A percentile compares a stretch with the other conserved stretches of the same genome.
Conservation (phyloP, 2,797 vertebrate species). For the Sebastes matsubarae region DNA sequence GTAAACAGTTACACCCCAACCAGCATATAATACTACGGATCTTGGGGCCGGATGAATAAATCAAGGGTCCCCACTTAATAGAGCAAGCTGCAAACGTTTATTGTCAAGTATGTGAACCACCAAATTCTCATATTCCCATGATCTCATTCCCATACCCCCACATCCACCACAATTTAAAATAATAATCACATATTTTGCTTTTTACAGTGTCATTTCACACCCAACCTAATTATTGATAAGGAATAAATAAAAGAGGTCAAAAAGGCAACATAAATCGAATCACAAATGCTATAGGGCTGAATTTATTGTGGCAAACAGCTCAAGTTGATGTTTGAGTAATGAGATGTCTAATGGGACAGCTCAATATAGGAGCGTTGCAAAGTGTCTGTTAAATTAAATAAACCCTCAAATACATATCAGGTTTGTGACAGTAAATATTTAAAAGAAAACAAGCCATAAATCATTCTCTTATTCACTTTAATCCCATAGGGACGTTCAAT, state of each 20-base stretch:
- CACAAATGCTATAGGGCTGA: not conserved
- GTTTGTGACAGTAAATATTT: not conserved
- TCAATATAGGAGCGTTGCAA: not conserved
- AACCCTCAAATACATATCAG: not conserved
- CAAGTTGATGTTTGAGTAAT: not conserved
- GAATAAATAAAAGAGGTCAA: not conserved
- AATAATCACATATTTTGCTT: not conserved
- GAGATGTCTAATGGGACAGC: not conserved
- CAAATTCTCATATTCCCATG: not conserved
- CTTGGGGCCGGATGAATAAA: constrained; percentile 36
- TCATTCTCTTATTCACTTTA: not conserved
- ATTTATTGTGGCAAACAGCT: not conserved
- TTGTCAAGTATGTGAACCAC: not conserved
- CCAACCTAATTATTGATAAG: not conserved
- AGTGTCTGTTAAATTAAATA: constrained; percentile 10
- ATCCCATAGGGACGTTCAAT: not conserved
- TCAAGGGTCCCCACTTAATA: constrained; percentile 4
- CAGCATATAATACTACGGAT: constrained; percentile 50
- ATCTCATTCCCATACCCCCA: not conserved
- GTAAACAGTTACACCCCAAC: constrained; percentile 48
- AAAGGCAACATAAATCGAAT: not conserved
- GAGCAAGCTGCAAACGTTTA: constrained; percentile 31
- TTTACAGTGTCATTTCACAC: not conserved
- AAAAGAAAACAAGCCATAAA: not conserved
- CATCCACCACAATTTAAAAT: not conserved